Evolutionary conservation across 2,113 vertebrate genomes (phyloP), one percentile per base, ranked within the genome.

Genomic region (Oenanthe oenanthe): DNA sequence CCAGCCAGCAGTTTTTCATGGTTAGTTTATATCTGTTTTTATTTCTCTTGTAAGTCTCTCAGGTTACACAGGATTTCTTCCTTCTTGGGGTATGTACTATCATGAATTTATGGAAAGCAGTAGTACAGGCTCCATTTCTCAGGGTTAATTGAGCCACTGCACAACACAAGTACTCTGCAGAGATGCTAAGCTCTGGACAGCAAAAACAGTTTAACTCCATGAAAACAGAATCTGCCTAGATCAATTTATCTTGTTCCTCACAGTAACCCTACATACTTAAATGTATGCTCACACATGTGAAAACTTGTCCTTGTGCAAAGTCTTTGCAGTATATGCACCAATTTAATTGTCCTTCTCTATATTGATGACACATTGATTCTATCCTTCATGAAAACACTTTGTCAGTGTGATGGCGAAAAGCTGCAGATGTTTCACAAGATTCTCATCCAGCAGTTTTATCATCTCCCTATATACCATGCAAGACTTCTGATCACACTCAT

Each of bases 261-360:
- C 12, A 60, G 9, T 36, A 73, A 66, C 24, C 3, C 16, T 17
- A 16, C 3, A 29, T 42, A 15, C 10, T 24, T 29, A 85, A 88
- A 74, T 16, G 13, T 22, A 34, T 8, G 13, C 9, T 74, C 6
- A 53, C 0, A 0, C 0, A 0, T 13, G 9, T 43, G 43, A 84
- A 80, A 62, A 29, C 5, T 31, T 40, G 17, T 50, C 56, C 53
- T 65, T 32, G 20, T 24, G 31, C 17, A 58, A 58, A 19, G 9
- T 2, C 38, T 61, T 56, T 53, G n/a, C 43, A 50, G 31, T 6
- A 31, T 57, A 28, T 8, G 0, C 4, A 40, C 7, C 31, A 48
- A 4, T 77, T 82, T 42, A 25, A 50, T 14, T 4, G 1, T 57
- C 28, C 51, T 34, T 66, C 42, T 48, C 25, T 48, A 2, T 3